Percentiles rank a stretch among this genome's conserved stretches.
Evolutionary conservation across 2,797 vertebrate genomes (phyloP).

Genomic region (Morus bassanus): DNA sequence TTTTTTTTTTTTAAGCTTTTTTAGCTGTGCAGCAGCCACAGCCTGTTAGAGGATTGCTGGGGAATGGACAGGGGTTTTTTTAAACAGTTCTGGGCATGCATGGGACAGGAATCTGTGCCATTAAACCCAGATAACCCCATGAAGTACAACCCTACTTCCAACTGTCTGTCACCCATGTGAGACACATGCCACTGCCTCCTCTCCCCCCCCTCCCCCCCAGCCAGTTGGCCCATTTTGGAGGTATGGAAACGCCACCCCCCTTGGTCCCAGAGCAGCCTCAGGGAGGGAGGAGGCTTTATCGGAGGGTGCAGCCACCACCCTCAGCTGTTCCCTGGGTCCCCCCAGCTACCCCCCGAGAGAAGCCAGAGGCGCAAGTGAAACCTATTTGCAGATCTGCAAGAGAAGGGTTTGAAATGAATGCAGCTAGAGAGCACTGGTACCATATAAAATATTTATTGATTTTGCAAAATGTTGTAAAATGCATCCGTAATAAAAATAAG

Average conservation of each 20-base stretch:
- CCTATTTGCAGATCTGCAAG: fast-evolving
- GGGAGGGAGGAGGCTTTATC: fast-evolving
- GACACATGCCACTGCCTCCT: background rate
- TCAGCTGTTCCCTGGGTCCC: background rate
- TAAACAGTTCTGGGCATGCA: background rate
- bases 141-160: background rate
- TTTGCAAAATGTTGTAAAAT: conserved; percentile 71
- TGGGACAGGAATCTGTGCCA: background rate
- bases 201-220: too few species aligned
- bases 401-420: background rate
- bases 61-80: too few species aligned
- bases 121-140: background rate
- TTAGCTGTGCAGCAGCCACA: background rate
- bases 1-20: background rate
- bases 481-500: conserved; percentile 66
- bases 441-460: conserved; percentile 77
- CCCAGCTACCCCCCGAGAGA: fast-evolving
- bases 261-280: fast-evolving
- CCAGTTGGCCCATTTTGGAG: too few species aligned
- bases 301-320: background rate
- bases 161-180: background rate
- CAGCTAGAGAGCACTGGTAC: background rate
- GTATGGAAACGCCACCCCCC: background rate
- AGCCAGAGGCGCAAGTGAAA: background rate
- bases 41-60: background rate